Percentiles rank a stretch among this genome's conserved stretches.
Evolutionary conservation across 1,140 invertebrate genomes (phyloP).

Genomic region (Drosophila aff.): DNA sequence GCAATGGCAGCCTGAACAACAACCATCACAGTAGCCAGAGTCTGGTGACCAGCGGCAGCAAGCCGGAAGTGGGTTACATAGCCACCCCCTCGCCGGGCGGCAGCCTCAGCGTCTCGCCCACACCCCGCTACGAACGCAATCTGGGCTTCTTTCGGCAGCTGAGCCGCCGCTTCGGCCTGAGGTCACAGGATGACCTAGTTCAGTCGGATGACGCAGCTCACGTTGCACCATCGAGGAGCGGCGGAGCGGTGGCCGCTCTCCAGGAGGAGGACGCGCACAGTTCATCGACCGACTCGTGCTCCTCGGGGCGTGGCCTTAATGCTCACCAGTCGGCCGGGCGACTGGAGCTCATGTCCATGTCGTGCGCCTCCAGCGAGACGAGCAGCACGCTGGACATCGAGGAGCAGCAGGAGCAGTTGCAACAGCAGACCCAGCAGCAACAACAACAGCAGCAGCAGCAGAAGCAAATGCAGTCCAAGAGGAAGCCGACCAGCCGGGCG

Average conservation of each 20-base stretch:
- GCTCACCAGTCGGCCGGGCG: slow-evolving; percentile 60
- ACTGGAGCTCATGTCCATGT: slow-evolving; percentile 85
- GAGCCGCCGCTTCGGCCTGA: slow-evolving; percentile 86
- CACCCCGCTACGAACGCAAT: slow-evolving; percentile 86
- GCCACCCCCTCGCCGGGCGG: slow-evolving; percentile 52
- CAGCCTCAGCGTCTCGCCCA: slow-evolving; percentile 81
- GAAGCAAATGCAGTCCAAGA: slow-evolving; percentile 35
- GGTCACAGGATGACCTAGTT: slow-evolving; percentile 85
- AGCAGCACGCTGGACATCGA: slow-evolving; percentile 86
- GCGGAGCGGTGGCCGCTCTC: slow-evolving; percentile 28
- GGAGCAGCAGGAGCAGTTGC: slow-evolving; percentile 54
- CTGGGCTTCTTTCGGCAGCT: slow-evolving; percentile 87
- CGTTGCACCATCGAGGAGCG: slow-evolving; percentile 18
- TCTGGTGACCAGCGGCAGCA: slow-evolving; percentile 34
- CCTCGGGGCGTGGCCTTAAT: slow-evolving; percentile 80
- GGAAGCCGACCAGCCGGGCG: slow-evolving; percentile 61
- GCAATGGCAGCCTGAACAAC: slow-evolving; percentile 47
- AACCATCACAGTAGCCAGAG: slow-evolving; percentile 25
- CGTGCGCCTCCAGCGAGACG: slow-evolving; percentile 87
- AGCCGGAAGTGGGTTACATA: slow-evolving; percentile 27
- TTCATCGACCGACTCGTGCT: slow-evolving; percentile 87
- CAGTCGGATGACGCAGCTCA: slow-evolving; percentile 71
- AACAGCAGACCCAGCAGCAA: slow-evolving; percentile 46
- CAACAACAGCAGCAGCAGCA: slow-evolving; percentile 29
- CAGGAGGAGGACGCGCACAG: slow-evolving; percentile 86